Conservation (phyloP, 2,797 vertebrate genomes). For the Thalassophryne amazonica region DNA sequence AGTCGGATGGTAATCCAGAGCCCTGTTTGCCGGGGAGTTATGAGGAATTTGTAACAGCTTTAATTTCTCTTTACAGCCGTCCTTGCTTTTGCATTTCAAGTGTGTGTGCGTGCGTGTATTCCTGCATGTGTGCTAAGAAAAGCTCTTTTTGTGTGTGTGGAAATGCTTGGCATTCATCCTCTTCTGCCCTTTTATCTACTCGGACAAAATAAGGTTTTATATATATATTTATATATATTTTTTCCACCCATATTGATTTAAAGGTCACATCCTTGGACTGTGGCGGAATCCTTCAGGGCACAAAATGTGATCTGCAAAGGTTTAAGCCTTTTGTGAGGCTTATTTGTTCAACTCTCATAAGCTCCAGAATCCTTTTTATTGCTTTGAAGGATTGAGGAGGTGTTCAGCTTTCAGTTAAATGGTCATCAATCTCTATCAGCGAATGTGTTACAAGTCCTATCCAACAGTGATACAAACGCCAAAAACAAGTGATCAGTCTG, state of each 20-base stretch:
- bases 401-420: conserved; percentile 35
- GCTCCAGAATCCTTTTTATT: conserved; percentile 25
- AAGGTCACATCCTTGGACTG: conserved; percentile 42
- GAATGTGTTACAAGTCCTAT: conserved; percentile 28
- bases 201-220: conserved; percentile 19
- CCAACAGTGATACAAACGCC: conserved; percentile 8
- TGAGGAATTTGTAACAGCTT: conserved; percentile 53
- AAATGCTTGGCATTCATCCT: conserved; percentile 30
- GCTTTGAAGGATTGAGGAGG: conserved; percentile 11
- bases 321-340: conserved; percentile 9
- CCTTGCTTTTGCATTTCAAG: conserved; percentile 26
- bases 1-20: conserved; percentile 39
- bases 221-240: too few species aligned
- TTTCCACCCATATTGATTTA: conserved; percentile 23
- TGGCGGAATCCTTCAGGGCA: conserved; percentile 23
- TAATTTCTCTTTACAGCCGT: conserved; percentile 55
- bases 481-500: conserved; percentile 28
- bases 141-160: conserved; percentile 16
- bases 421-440: conserved; percentile 8
- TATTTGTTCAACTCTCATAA: conserved; percentile 10
- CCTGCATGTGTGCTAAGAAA: conserved; percentile 13
- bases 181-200: conserved; percentile 34
- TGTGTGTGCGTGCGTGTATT: conserved; percentile 1
- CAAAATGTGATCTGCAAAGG: conserved; percentile 26
- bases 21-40: conserved; percentile 60